phyloP scores from a whole-genome alignment of 2,113 vertebrate species.

The Camelus dromedarius region DNA sequence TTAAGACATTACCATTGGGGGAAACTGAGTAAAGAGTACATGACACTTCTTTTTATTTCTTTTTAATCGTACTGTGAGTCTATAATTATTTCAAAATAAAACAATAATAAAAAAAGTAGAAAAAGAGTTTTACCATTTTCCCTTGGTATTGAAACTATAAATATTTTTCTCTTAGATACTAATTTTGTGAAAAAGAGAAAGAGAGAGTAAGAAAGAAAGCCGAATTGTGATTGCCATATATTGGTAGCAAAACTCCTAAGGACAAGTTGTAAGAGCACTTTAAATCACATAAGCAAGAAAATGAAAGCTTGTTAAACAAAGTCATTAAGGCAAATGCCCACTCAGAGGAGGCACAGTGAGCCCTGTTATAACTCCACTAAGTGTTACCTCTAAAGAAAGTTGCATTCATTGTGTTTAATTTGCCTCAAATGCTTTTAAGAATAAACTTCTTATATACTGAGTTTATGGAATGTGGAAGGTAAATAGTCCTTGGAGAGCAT shows the following conservation, averaged over 20 bases:
- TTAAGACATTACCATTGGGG: too few relatives aligned
- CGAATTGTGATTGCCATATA: background rate
- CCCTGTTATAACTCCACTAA: slow-evolving; percentile 37
- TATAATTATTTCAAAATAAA: too few relatives aligned
- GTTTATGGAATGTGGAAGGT: slow-evolving; percentile 62
- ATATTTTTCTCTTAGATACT: background rate
- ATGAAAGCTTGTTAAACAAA: slow-evolving; percentile 62
- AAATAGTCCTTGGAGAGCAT: slow-evolving; percentile 73
- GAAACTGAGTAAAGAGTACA: too few relatives aligned
- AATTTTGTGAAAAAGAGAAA: background rate
- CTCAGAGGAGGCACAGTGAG: background rate
- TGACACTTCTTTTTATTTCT: too few relatives aligned
- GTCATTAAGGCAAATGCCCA: slow-evolving; percentile 53
- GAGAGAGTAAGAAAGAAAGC: background rate
- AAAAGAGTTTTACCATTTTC: background rate
- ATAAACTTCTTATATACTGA: slow-evolving; percentile 11
- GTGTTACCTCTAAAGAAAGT: slow-evolving; percentile 58
- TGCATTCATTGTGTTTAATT: slow-evolving; percentile 56
- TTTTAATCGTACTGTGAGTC: too few relatives aligned
- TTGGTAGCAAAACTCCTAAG: background rate
- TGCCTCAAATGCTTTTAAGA: slow-evolving; percentile 58
- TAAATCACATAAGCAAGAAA: slow-evolving; percentile 48
- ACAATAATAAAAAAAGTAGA: too few relatives aligned
- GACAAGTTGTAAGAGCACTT: background rate
- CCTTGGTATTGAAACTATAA: background rate